Percentiles rank a stretch among this genome's conserved stretches.
phyloP scores from a whole-genome alignment of 1,140 invertebrate genomes.

The Adoxophyes honmai region DNA sequence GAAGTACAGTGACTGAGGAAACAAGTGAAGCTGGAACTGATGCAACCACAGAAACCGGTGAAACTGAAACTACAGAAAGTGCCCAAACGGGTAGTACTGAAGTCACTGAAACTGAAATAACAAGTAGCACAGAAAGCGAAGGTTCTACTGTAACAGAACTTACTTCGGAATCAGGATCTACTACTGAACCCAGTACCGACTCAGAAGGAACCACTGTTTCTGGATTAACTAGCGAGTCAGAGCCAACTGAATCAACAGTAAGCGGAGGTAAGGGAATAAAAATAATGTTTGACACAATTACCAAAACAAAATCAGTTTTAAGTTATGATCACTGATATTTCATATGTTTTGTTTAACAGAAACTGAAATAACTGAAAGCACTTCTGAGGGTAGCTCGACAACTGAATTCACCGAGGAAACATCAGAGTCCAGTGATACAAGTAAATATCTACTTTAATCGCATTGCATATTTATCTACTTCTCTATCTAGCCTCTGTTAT shows the following conservation, averaged over 20 bases:
- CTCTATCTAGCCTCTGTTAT: too few relatives aligned
- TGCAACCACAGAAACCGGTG: conserved; percentile 8
- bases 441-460: conserved; percentile 13
- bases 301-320: too few relatives aligned
- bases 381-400: conserved; percentile 7
- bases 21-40: conserved; percentile 14
- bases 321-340: neutral
- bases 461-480: too few relatives aligned
- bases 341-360: conserved; percentile 7
- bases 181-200: conserved; percentile 20
- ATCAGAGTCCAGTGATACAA: conserved; percentile 19
- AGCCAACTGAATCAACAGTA: neutral
- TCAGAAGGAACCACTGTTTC: neutral
- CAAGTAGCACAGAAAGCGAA: conserved; percentile 11
- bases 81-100: conserved; percentile 1
- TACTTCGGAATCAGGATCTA: neutral
- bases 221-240: neutral
- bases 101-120: conserved; percentile 7
- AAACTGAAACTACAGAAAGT: neutral
- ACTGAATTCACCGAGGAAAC: conserved; percentile 17
- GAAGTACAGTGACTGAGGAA: conserved; percentile 20
- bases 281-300: too few relatives aligned
- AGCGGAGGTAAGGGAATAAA: neutral
- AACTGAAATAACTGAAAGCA: conserved; percentile 19
- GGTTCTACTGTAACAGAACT: neutral